Conservation (phyloP, 2,797 vertebrate genomes). For the Staurois parvus region DNA sequence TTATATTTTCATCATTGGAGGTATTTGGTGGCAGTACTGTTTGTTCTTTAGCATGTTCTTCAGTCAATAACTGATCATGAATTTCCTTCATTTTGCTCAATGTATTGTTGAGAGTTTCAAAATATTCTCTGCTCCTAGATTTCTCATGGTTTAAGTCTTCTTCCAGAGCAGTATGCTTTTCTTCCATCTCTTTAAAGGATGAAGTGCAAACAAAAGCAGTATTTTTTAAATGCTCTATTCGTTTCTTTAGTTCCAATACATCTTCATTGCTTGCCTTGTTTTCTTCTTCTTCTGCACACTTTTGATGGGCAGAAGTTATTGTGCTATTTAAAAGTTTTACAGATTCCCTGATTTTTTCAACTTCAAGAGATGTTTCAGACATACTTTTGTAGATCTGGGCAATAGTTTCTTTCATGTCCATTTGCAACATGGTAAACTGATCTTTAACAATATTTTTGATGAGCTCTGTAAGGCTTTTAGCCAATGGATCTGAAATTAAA, state of each 20-base stretch:
- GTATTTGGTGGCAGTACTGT: constrained; percentile 46
- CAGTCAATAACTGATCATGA: constrained; percentile 68
- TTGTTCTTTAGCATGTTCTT: constrained; percentile 56
- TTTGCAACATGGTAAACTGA: constrained; percentile 71
- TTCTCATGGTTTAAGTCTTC: constrained; percentile 69
- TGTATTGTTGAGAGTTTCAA: constrained; percentile 75
- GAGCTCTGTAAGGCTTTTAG: constrained; percentile 71
- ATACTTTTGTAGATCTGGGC: constrained; percentile 77
- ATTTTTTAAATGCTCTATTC: constrained; percentile 71
- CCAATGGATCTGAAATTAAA: constrained; percentile 71
- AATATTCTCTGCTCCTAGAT: constrained; percentile 67
- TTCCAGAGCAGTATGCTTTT: constrained; percentile 73
- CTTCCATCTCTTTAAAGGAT: constrained; percentile 73
- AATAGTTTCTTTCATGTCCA: constrained; percentile 72
- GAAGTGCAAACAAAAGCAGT: constrained; percentile 69
- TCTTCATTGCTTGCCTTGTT: constrained; percentile 67
- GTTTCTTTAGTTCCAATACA: constrained; percentile 72
- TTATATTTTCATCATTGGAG: constrained; percentile 64
- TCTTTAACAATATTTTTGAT: constrained; percentile 71
- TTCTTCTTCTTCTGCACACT: constrained; percentile 63
- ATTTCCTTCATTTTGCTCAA: constrained; percentile 73
- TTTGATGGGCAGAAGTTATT: constrained; percentile 48
- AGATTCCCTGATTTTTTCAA: constrained; percentile 73
- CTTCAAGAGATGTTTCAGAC: constrained; percentile 74
- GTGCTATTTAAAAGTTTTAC: constrained; percentile 74